These are phyloP conservation scores for Chiloscyllium plagiosum DNA, from an alignment of 2,113 vertebrate species.

Conservation along the genomic window DNA sequence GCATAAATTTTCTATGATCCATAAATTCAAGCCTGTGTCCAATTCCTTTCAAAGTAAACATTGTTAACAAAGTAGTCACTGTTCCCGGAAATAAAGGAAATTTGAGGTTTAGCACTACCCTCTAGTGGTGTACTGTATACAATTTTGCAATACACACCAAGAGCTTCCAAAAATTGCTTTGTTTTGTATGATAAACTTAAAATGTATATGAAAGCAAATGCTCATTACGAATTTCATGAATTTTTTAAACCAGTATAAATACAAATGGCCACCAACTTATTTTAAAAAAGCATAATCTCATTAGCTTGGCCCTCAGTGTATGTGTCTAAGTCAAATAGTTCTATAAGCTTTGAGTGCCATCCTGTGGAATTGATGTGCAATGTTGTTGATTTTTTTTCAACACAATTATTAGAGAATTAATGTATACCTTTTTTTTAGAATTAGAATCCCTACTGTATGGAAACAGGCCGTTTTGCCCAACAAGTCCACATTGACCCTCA, in stretches of 20 bases:
- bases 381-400: background rate
- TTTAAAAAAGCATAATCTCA: background rate
- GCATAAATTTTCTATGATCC: background rate
- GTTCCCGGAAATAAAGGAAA: too few relatives aligned
- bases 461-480: too few relatives aligned
- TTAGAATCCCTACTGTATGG: too few relatives aligned
- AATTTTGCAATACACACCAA: background rate
- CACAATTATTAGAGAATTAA: background rate
- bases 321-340: background rate
- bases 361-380: background rate
- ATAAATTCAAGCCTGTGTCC: background rate
- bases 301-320: background rate
- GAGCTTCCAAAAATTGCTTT: background rate
- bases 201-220: background rate
- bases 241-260: background rate
- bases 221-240: background rate
- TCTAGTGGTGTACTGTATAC: background rate
- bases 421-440: background rate
- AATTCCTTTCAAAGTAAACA: background rate
- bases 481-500: too few relatives aligned
- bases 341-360: slow-evolving; percentile 2
- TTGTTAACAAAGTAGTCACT: background rate
- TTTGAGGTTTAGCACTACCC: background rate
- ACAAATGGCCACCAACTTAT: background rate
- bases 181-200: background rate